Evolutionary conservation across 2,797 vertebrate genomes (phyloP).

Genomic region (Aythya fuligula): DNA sequence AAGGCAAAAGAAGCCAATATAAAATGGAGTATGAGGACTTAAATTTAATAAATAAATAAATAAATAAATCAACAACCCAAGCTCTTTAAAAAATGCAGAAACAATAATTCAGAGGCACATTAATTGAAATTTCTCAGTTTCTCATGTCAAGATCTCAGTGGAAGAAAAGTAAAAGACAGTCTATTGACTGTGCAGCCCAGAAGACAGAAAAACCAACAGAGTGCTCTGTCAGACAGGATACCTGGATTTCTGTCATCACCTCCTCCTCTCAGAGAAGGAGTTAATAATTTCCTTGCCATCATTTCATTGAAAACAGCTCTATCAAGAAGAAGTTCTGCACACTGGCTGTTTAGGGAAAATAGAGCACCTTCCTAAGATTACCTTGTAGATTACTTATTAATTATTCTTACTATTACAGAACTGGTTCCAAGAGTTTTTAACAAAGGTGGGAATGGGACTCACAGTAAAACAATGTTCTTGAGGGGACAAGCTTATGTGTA

Average conservation of each 20-base stretch:
- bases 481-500: background rate
- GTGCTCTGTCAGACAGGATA: background rate
- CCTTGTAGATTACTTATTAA: background rate
- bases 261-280: background rate
- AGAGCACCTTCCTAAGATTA: background rate
- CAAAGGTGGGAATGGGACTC: background rate
- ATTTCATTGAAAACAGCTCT: conserved; percentile 21
- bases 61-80: conserved; percentile 15
- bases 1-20: conserved; percentile 50
- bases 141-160: conserved; percentile 37
- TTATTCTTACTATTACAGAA: background rate
- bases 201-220: background rate
- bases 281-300: background rate
- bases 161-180: background rate
- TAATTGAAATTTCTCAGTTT: conserved; percentile 44
- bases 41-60: conserved; percentile 42
- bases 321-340: background rate
- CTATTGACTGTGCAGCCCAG: background rate
- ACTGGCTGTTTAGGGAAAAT: background rate
- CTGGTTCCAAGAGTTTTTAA: background rate
- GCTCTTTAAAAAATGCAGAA: background rate
- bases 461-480: background rate
- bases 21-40: conserved; percentile 65
- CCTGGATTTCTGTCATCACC: background rate
- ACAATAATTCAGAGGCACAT: conserved; percentile 26